A percentile compares a stretch with the other conserved stretches of the same genome.
Conservation (phyloP, 2,113 vertebrate genomes). For the Apeltes quadracus region DNA sequence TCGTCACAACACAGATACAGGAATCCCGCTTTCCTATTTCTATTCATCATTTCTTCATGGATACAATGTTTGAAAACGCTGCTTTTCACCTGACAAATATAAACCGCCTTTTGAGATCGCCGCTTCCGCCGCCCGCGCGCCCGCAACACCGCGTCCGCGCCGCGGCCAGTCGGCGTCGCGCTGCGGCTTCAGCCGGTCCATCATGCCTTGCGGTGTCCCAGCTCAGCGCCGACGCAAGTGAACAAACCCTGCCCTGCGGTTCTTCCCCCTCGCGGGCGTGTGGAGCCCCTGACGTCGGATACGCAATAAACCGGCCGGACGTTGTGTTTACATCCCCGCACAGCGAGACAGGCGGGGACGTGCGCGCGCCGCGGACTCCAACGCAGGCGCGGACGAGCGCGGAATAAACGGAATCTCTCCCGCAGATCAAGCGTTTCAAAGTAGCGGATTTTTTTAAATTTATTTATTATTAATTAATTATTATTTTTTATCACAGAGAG, state of each 20-base stretch:
- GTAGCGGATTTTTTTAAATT: conserved; percentile 1
- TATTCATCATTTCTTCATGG: background rate
- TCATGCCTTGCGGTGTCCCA: conserved; percentile 81
- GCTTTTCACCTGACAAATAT: background rate
- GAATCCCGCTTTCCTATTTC: background rate
- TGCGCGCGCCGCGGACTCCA: conserved; percentile 25
- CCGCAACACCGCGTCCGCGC: conserved; percentile 1
- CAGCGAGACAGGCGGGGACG: conserved; percentile 7
- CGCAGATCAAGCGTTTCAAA: conserved; percentile 32
- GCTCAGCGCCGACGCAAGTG: conserved; percentile 63
- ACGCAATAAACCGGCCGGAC: conserved; percentile 45
- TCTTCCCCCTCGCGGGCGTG: background rate
- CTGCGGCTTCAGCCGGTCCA: conserved; percentile 78
- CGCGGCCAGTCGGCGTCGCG: conserved; percentile 32
- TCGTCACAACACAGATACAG: background rate
- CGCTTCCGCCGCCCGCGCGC: background rate
- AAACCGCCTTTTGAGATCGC: background rate
- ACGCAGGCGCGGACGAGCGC: conserved; percentile 18
- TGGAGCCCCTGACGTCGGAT: conserved; percentile 43
- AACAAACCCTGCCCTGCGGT: conserved; percentile 23
- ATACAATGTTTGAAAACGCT: background rate
- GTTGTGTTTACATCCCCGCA: conserved; percentile 59
- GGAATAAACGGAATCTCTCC: conserved; percentile 13
- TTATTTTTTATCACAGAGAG: background rate
- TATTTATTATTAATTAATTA: no score